A percentile compares a stretch with the other conserved stretches of the same genome.
Evolutionary conservation across 2,113 vertebrate species (phyloP).

Genomic region (Peromyscus leucopus): DNA sequence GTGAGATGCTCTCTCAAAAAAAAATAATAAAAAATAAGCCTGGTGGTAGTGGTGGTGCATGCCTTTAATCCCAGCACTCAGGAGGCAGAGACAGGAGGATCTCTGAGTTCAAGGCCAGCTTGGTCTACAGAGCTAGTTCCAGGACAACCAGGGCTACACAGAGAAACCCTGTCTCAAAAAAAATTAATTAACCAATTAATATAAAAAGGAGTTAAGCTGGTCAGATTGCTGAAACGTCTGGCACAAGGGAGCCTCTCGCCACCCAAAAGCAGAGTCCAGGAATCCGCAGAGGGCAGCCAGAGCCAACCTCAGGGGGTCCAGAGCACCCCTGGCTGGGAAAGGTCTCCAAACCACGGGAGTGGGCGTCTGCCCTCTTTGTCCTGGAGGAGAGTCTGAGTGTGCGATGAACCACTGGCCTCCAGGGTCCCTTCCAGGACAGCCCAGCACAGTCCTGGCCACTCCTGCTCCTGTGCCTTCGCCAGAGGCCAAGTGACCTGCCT

Average conservation of each 20-base stretch:
- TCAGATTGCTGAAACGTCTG: background rate
- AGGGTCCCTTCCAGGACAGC: background rate
- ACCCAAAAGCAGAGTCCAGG: background rate
- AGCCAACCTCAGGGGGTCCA: rapidly evolving
- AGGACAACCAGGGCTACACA: background rate
- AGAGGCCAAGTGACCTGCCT: background rate
- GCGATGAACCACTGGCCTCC: background rate
- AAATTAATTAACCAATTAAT: background rate
- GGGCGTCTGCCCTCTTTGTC: background rate
- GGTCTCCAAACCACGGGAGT: background rate
- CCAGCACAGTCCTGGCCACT: background rate
- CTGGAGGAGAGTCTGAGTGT: background rate
- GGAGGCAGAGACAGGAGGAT: background rate
- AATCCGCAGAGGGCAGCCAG: too few relatives aligned
- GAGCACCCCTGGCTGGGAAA: background rate
- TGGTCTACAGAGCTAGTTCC: background rate
- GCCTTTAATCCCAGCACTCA: background rate
- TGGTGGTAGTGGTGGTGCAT: background rate
- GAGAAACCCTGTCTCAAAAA: background rate
- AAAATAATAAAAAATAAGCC: background rate
- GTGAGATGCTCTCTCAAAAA: background rate
- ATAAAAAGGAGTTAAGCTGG: background rate
- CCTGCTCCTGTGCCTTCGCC: background rate
- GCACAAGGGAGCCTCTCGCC: background rate
- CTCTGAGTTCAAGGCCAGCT: background rate